Evolutionary conservation across 2,113 vertebrate genomes (phyloP).

Genomic region (Speoplatyrhinus poulsoni): DNA sequence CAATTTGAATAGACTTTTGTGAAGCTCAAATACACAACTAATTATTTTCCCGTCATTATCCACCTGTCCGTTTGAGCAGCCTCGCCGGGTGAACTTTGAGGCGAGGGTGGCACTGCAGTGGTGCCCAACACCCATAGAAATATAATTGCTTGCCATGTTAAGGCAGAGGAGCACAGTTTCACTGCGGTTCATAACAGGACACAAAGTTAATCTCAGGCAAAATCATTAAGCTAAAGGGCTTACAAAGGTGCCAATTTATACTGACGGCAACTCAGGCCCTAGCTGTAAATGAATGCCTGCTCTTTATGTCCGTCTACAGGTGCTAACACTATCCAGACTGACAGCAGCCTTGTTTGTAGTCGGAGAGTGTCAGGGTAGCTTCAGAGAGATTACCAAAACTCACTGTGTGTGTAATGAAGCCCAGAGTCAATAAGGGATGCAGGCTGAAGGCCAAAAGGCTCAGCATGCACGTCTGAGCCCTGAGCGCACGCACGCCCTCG

Average conservation of each 20-base stretch:
- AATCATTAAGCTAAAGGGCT: constrained; percentile 19
- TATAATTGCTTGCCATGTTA: no score
- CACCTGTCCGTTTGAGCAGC: no score
- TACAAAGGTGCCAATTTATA: constrained; percentile 34
- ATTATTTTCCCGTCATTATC: no score
- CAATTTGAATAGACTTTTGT: no score
- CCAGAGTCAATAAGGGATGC: constrained; percentile 70
- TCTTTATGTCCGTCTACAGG: constrained; percentile 39
- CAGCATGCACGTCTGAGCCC: constrained; percentile 46
- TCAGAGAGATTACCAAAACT: constrained; percentile 73
- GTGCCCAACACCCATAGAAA: no score
- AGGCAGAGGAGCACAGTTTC: neutral
- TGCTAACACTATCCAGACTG: constrained; percentile 49
- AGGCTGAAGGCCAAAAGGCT: constrained; percentile 67
- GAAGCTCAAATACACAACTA: no score
- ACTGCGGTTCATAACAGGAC: constrained; percentile 20
- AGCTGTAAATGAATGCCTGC: constrained; percentile 39
- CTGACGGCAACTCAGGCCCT: constrained; percentile 26
- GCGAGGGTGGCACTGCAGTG: no score
- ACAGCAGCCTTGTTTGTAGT: constrained; percentile 66
- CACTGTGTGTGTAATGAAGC: constrained; percentile 73
- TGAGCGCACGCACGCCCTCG: neutral
- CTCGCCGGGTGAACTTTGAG: no score
- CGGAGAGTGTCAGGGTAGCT: constrained; percentile 55
- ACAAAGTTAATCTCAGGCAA: constrained; percentile 26